These are phyloP conservation scores for Lycaon pictus DNA, from an alignment of 2,113 vertebrate genomes.

Conservation along the genomic window DNA sequence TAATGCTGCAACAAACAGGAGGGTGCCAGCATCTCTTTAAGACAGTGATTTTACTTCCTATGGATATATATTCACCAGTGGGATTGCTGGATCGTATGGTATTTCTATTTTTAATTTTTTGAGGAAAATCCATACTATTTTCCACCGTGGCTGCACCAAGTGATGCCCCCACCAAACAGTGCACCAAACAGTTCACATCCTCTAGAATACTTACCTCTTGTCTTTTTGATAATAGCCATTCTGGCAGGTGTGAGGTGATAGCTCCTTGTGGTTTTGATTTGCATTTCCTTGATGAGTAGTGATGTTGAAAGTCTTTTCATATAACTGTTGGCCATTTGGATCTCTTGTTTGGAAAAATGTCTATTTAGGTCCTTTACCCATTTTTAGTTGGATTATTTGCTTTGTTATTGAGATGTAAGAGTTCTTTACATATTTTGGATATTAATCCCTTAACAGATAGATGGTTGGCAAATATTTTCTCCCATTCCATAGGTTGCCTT, in stretches of 20 bases:
- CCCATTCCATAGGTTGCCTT: neutral
- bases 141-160: too few relatives aligned
- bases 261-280: too few relatives aligned
- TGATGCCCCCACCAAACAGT: too few relatives aligned
- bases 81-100: too few relatives aligned
- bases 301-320: too few relatives aligned
- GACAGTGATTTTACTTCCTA: neutral
- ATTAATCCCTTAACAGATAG: neutral
- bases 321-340: too few relatives aligned
- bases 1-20: neutral
- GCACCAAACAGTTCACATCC: neutral
- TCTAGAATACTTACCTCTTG: neutral
- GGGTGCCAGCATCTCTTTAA: neutral
- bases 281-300: too few relatives aligned
- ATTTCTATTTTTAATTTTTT: too few relatives aligned
- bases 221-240: neutral
- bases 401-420: neutral
- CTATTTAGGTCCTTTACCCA: neutral
- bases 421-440: neutral
- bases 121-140: neutral
- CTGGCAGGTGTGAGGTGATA: too few relatives aligned
- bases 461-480: neutral
- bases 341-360: neutral
- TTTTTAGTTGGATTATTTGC: neutral
- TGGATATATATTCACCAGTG: too few relatives aligned